phyloP scores from a whole-genome alignment of 2,888 invertebrate genomes.

The Mythimna impura region DNA sequence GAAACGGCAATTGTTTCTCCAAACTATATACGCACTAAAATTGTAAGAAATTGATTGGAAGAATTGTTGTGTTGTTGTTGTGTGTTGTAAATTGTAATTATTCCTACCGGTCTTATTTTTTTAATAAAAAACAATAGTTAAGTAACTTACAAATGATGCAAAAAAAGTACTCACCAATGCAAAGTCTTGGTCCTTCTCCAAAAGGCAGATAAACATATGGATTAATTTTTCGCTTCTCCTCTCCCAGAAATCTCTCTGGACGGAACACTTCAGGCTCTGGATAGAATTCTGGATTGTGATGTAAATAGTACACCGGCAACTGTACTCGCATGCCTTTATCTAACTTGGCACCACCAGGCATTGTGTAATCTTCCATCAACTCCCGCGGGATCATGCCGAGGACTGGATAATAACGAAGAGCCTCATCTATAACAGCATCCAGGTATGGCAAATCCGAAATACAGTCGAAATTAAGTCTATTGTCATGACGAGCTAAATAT shows the following conservation, averaged over 20 bases:
- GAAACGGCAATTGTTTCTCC: not conserved
- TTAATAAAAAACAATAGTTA: too few species aligned
- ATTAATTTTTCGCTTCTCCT: constrained; percentile 66
- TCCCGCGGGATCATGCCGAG: constrained; percentile 69
- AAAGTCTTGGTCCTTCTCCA: constrained; percentile 72
- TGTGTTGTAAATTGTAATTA: too few species aligned
- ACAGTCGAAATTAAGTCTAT: constrained; percentile 51
- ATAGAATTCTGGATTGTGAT: constrained; percentile 69
- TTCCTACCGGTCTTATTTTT: too few species aligned
- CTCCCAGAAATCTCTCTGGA: constrained; percentile 73
- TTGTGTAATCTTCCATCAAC: constrained; percentile 70
- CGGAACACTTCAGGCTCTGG: constrained; percentile 70
- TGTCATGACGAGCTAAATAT: constrained; percentile 44
- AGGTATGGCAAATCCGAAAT: constrained; percentile 68
- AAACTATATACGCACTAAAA: too few species aligned
- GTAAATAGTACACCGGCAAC: constrained; percentile 70
- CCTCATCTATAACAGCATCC: constrained; percentile 71
- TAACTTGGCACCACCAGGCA: constrained; percentile 68
- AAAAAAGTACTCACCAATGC: constrained; percentile 68
- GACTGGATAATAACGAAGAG: constrained; percentile 71
- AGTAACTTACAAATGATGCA: not conserved
- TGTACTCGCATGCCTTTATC: constrained; percentile 70
- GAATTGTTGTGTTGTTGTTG: too few species aligned
- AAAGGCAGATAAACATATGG: constrained; percentile 72
- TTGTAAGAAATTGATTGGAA: too few species aligned